Base-by-base conservation (phyloP, 2,888 invertebrate species). In the Ypsolopha sequella region DNA sequence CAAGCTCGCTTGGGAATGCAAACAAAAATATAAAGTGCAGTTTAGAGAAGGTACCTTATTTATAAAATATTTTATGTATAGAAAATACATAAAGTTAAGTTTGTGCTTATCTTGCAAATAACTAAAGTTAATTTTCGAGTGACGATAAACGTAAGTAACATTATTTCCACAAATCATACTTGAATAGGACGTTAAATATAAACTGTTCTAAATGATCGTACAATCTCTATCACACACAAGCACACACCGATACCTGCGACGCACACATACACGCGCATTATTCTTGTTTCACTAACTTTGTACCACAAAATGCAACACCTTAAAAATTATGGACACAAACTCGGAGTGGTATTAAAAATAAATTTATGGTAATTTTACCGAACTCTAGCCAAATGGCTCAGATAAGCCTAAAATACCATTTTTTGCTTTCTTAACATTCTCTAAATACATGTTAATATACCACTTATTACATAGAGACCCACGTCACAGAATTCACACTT, bases 231-330 rank as follows among this genome's bases (percentile, higher is more conserved):
- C 69, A 71, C 66, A 67, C 65, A 64, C 63, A 71, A 70, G 67
- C 70, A 70, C 69, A 66, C 65, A 51, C 64, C 4, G 41, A 14
- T 43, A 44, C 39, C 41, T 38, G 45, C 34, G 7, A 69, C 66
- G 65, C 65, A 52, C 64, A 49, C 49, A 39, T 33, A 48, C 38
- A 38, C 14, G 38, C 24, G 24, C 24, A 24, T 24, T 24, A 33
- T 35, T 10, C 13, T 48, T 24, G 13, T 35, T 43, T 43, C 43
- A 50, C 41, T 43, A 41, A 71, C 63, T 80, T 82, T 82, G 82
- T 82, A 82, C 82, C 78, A 66, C 66, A 70, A 78, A 80, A 80
- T 78, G 73, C 76, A 73, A 75, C 56, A 55, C 60, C 64, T 65
- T 66, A 7, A 68, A 58, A 52, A 53, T 60, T 72, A 76, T 66